A percentile compares a stretch with the other conserved stretches of the same genome.
Evolutionary conservation across 2,888 invertebrate species (phyloP).

Genomic region (Parnassius glacialis): DNA sequence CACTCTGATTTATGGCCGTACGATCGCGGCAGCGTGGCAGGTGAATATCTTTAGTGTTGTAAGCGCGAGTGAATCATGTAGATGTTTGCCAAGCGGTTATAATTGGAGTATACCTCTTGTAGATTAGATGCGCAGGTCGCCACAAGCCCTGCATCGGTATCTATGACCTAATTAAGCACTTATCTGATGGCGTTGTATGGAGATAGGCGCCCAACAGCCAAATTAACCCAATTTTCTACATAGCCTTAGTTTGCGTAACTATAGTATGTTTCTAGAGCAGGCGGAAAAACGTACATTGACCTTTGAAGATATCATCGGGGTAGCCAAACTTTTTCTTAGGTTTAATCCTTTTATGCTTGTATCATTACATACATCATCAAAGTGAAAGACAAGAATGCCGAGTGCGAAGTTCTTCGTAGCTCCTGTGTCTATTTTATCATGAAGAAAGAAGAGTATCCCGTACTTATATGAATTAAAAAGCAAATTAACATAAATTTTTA

Average conservation of each 20-base stretch:
- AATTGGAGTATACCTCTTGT: slow-evolving; percentile 15
- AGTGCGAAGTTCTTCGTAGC: too few relatives aligned
- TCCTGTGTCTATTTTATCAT: too few relatives aligned
- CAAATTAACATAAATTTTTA: too few relatives aligned
- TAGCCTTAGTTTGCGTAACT: neutral
- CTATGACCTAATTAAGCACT: slow-evolving; percentile 28
- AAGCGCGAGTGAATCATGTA: slow-evolving; percentile 9
- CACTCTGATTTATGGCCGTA: slow-evolving; percentile 14
- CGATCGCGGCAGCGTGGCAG: slow-evolving; percentile 2
- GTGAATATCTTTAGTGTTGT: slow-evolving; percentile 3
- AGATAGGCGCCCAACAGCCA: slow-evolving; percentile 13
- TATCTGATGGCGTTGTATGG: slow-evolving; percentile 23
- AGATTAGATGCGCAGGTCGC: slow-evolving; percentile 20
- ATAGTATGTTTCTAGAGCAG: too few relatives aligned
- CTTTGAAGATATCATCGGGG: too few relatives aligned
- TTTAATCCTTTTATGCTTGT: too few relatives aligned
- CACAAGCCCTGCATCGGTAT: slow-evolving; percentile 21
- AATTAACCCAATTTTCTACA: slow-evolving; percentile 6
- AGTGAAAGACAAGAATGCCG: too few relatives aligned
- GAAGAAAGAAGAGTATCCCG: too few relatives aligned
- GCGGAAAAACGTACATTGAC: too few relatives aligned
- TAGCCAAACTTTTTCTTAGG: too few relatives aligned
- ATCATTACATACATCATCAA: too few relatives aligned
- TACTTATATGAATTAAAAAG: too few relatives aligned
- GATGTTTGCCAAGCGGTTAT: slow-evolving; percentile 20